Evolutionary conservation across 2,113 vertebrate genomes (phyloP).

Genomic region (Oreochromis aureus): DNA sequence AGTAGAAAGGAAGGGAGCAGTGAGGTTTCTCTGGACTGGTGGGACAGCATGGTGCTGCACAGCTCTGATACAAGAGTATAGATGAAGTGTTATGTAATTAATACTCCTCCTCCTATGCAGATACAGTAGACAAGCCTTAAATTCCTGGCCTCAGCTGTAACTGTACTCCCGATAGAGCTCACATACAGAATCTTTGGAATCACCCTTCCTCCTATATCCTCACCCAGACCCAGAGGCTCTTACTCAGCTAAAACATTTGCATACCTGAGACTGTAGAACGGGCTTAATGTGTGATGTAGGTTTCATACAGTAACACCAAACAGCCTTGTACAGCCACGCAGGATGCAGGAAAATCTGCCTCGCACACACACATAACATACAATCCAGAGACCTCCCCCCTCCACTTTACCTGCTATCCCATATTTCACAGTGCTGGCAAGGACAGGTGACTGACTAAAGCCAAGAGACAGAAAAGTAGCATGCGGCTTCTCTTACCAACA

Average conservation of each 20-base stretch:
- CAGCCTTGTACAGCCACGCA: constrained; percentile 24
- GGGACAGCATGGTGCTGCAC: constrained; percentile 35
- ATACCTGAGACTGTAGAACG: constrained; percentile 1
- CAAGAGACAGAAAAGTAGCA: constrained; percentile 33
- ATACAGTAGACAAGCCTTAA: constrained; percentile 50
- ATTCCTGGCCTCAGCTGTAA: constrained; percentile 44
- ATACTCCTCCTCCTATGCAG: constrained; percentile 66
- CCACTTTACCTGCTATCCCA: not conserved
- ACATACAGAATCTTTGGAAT: not conserved
- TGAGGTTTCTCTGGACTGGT: constrained; percentile 19
- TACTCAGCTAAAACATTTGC: constrained; percentile 41
- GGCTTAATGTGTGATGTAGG: constrained; percentile 3
- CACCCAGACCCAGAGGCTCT: not conserved
- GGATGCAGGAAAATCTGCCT: constrained; percentile 40
- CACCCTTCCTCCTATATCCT: not conserved
- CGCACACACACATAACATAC: not conserved
- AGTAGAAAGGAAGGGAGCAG: not conserved
- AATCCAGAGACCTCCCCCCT: not conserved
- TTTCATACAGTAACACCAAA: constrained; percentile 8
- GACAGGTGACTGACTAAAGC: constrained; percentile 23
- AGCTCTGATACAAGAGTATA: constrained; percentile 27
- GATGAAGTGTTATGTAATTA: constrained; percentile 61
- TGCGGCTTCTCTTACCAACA: constrained; percentile 45
- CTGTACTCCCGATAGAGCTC: not conserved
- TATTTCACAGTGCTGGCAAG: constrained; percentile 13